A percentile compares a stretch with the other conserved stretches of the same genome.
phyloP scores from a whole-genome alignment of 2,888 invertebrate species.

The Candidula unifasciata region DNA sequence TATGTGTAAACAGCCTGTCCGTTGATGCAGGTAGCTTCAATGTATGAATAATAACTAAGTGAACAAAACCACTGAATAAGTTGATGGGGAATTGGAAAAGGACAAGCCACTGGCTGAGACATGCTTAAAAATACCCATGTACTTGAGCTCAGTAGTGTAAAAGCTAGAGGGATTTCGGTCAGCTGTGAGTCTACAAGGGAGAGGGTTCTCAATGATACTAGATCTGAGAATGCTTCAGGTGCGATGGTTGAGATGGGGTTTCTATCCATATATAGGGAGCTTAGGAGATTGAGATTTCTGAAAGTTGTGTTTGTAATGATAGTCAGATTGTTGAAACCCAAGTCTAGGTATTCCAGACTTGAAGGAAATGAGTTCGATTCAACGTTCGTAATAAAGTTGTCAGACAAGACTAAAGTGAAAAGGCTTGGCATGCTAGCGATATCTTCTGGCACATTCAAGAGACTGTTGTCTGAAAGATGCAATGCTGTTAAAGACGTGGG shows the following conservation, averaged over 20 bases:
- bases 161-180: not conserved
- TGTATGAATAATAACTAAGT: no score
- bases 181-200: not conserved
- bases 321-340: not conserved
- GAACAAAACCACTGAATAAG: not conserved
- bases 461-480: no score
- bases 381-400: not conserved
- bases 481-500: no score
- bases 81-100: not conserved
- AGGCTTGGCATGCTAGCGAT: not conserved
- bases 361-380: not conserved
- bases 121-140: not conserved
- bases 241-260: not conserved
- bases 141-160: not conserved
- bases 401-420: not conserved
- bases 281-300: not conserved
- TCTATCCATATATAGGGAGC: not conserved
- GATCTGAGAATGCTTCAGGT: not conserved
- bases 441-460: no score
- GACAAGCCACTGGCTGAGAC: not conserved
- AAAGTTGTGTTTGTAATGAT: not conserved
- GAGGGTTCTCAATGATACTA: not conserved
- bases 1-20: no score
- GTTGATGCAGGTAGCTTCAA: no score
- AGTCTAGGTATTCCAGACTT: not conserved